Evolutionary conservation across 2,888 invertebrate species (phyloP).

Genomic region (Acanthosepion lycidas): DNA sequence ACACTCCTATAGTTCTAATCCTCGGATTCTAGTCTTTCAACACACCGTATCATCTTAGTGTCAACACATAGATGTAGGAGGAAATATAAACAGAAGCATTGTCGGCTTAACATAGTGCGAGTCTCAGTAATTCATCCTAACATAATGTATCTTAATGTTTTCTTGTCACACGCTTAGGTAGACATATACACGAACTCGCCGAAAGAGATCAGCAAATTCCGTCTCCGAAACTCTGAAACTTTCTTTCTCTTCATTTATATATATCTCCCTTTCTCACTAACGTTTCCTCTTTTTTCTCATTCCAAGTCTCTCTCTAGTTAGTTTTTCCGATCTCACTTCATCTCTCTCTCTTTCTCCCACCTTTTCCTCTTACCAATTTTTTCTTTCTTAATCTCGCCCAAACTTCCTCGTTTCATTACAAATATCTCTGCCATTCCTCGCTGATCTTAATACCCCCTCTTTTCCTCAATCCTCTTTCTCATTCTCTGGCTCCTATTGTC

Average conservation of each 20-base stretch:
- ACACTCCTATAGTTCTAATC: background rate
- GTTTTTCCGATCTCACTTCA: too few species aligned
- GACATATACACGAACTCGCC: background rate
- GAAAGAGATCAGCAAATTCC: background rate
- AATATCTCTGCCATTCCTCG: too few species aligned
- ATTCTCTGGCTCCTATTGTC: too few species aligned
- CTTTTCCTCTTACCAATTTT: too few species aligned
- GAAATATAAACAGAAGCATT: background rate
- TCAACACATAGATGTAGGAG: background rate
- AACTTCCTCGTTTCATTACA: too few species aligned
- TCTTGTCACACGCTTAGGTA: background rate
- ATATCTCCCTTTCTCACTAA: too few species aligned
- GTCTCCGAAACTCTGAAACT: background rate
- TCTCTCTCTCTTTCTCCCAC: too few species aligned
- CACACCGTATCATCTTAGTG: conserved; percentile 20
- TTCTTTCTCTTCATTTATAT: background rate
- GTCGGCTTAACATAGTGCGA: background rate
- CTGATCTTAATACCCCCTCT: too few species aligned
- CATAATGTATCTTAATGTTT: conserved; percentile 23
- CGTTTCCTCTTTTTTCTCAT: too few species aligned
- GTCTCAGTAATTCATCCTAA: background rate
- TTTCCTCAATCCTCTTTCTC: too few species aligned
- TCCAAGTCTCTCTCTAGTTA: too few species aligned
- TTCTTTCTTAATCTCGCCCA: too few species aligned
- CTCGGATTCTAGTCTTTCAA: background rate